phyloP scores from a whole-genome alignment of 2,113 vertebrate species.

The Phalacrocorax pelagicus region DNA sequence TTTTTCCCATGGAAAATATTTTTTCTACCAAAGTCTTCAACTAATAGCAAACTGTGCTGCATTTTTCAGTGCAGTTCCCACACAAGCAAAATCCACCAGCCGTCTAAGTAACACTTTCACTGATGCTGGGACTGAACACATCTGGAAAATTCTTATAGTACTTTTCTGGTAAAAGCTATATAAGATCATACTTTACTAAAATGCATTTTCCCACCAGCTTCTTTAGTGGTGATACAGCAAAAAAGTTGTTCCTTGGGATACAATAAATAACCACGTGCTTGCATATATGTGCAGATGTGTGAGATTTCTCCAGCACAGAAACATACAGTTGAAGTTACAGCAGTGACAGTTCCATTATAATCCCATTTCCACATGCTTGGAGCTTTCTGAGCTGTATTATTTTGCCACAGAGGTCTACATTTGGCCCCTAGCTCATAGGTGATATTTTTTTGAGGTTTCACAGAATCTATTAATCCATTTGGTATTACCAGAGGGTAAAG shows the following conservation, averaged over 20 bases:
- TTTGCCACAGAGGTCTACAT: constrained; percentile 22
- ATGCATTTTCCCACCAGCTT: not conserved
- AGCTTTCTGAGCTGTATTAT: constrained; percentile 21
- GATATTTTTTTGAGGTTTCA: not conserved
- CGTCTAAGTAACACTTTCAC: not conserved
- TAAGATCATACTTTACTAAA: not conserved
- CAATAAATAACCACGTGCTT: not conserved
- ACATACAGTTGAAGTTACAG: not conserved
- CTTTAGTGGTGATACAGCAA: not conserved
- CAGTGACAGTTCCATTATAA: constrained; percentile 25
- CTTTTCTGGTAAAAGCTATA: not conserved
- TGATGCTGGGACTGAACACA: not conserved
- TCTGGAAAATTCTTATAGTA: not conserved
- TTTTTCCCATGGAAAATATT: not conserved
- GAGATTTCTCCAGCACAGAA: constrained; percentile 14
- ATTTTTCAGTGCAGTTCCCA: not conserved
- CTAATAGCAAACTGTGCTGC: not conserved
- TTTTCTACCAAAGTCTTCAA: not conserved
- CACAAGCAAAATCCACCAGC: not conserved
- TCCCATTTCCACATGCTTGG: not conserved
- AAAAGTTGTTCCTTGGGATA: not conserved
- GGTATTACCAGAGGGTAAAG: constrained; percentile 32
- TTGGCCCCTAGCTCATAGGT: not conserved
- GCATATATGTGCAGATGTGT: not conserved
- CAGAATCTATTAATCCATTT: constrained; percentile 28